phyloP scores from a whole-genome alignment of 2,113 vertebrate species.

The Patagioenas fasciata region DNA sequence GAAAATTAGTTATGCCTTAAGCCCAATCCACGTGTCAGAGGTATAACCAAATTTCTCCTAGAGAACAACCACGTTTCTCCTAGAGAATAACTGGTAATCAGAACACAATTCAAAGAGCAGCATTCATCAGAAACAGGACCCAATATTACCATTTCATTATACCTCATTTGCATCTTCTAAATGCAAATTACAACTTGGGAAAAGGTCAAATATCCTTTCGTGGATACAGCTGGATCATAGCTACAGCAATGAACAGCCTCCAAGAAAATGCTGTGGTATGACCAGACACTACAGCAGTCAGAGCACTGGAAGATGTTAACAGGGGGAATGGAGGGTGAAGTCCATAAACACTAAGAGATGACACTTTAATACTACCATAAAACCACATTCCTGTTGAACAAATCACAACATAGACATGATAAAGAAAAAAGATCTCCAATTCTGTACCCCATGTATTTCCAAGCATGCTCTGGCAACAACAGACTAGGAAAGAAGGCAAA shows the following conservation, averaged over 20 bases:
- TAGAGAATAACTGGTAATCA: not conserved
- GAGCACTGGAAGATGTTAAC: not conserved
- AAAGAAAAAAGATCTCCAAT: not conserved
- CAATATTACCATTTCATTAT: not conserved
- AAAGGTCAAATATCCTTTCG: not conserved
- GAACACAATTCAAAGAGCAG: not conserved
- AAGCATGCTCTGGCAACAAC: not conserved
- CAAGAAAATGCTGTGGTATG: not conserved
- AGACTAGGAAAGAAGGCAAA: not conserved
- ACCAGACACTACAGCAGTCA: not conserved
- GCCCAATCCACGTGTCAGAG: not conserved
- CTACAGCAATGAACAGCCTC: not conserved
- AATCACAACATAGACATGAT: not conserved
- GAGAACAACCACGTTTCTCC: not conserved
- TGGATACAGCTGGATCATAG: not conserved
- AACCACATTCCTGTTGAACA: not conserved
- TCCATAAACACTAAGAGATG: not conserved
- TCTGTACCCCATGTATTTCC: accelerated
- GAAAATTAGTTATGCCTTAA: not conserved
- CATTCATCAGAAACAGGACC: not conserved
- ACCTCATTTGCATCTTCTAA: not conserved
- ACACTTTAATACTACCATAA: not conserved
- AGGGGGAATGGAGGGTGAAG: not conserved
- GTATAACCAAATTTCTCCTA: not conserved
- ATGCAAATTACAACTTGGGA: not conserved